Conservation (phyloP, 2,797 vertebrate species). For the Sebastes miniatus region DNA sequence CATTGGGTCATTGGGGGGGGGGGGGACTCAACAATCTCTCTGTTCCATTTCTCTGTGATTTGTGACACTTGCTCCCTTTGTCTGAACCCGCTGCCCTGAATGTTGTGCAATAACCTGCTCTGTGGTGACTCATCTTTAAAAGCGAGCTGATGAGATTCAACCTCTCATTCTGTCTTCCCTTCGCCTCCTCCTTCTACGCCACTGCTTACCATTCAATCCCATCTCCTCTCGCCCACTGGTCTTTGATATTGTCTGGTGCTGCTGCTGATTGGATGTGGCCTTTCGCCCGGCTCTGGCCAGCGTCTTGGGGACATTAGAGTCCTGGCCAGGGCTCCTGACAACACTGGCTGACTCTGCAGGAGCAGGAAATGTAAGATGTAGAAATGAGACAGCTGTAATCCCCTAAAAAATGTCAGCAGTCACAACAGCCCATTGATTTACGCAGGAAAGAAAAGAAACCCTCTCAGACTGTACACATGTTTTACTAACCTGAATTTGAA, state of each 20-base stretch:
- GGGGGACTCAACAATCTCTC: constrained; percentile 33
- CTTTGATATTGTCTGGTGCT: constrained; percentile 60
- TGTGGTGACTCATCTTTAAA: constrained; percentile 58
- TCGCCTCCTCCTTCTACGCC: constrained; percentile 21
- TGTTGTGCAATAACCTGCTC: constrained; percentile 46
- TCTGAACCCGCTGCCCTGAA: constrained; percentile 42
- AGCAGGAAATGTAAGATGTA: constrained; percentile 46
- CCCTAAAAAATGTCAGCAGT: constrained; percentile 51
- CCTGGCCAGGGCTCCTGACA: constrained; percentile 28
- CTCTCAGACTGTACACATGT: constrained; percentile 14
- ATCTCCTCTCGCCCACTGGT: constrained; percentile 45
- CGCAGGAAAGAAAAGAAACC: constrained; percentile 3
- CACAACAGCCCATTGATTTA: constrained; percentile 49
- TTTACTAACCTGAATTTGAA: constrained; percentile 31
- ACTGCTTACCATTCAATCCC: constrained; percentile 41
- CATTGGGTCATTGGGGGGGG: constrained; percentile 1
- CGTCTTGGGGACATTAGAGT: constrained; percentile 31
- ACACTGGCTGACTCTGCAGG: constrained; percentile 26
- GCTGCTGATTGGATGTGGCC: constrained; percentile 64
- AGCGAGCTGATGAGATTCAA: constrained; percentile 58
- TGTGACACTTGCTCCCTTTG: constrained; percentile 32
- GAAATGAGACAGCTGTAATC: constrained; percentile 57
- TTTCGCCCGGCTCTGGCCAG: constrained; percentile 48
- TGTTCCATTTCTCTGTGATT: constrained; percentile 52
- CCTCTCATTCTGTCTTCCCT: constrained; percentile 39